Conservation (phyloP, 2,797 vertebrate genomes). For the Erethizon dorsatum region DNA sequence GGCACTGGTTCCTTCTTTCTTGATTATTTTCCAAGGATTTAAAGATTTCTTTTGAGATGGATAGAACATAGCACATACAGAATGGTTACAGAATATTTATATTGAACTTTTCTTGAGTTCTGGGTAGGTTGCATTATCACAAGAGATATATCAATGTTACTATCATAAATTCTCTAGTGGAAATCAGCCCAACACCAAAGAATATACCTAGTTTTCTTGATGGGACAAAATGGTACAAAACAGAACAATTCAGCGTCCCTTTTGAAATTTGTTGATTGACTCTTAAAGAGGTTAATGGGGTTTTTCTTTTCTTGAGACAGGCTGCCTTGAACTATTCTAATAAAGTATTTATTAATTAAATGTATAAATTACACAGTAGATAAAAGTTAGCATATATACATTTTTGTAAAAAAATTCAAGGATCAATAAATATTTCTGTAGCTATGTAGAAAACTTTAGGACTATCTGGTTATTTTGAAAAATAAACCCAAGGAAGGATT, state of each 20-base stretch:
- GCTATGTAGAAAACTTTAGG: neutral
- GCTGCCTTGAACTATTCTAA: conserved; percentile 28
- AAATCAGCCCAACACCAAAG: neutral
- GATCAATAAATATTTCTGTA: neutral
- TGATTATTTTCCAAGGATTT: conserved; percentile 31
- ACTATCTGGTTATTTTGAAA: neutral
- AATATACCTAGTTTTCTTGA: neutral
- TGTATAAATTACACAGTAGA: neutral
- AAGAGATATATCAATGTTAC: conserved; percentile 5
- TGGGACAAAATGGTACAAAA: neutral
- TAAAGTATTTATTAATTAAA: neutral
- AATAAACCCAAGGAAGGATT: neutral
- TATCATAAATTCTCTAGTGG: neutral
- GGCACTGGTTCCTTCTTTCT: conserved; percentile 45
- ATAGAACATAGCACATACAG: neutral
- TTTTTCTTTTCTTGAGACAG: conserved; percentile 19
- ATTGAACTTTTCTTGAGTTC: neutral
- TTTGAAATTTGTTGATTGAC: conserved; percentile 55
- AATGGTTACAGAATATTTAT: conserved; percentile 9
- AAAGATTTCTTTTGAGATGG: neutral
- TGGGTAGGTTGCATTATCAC: neutral
- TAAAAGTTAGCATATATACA: neutral
- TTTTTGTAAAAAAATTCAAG: conserved; percentile 22
- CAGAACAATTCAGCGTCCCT: neutral
- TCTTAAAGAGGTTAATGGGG: neutral